Percentiles rank a stretch among this genome's conserved stretches.
Conservation (phyloP, 2,888 invertebrate species). For the Pristionchus mayeri region DNA sequence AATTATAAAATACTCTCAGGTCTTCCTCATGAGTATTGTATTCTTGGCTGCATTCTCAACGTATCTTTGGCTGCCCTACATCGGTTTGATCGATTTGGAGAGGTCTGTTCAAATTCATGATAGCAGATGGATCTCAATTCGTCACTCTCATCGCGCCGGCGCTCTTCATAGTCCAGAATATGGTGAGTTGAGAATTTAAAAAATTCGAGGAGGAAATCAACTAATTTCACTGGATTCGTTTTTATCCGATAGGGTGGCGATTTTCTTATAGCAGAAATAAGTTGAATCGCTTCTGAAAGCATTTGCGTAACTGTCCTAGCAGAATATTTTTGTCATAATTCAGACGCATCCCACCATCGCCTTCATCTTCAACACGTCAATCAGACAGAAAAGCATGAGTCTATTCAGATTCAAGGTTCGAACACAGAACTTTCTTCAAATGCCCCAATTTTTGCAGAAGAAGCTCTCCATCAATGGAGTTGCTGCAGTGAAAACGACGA, state of each 20-base stretch:
- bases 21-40: neutral
- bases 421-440: neutral
- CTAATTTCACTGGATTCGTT: too few relatives aligned
- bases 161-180: neutral
- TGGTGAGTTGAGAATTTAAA: neutral
- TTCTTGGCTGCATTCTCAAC: neutral
- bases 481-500: neutral
- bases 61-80: neutral
- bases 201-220: neutral
- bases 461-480: too few relatives aligned
- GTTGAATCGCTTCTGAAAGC: too few relatives aligned
- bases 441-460: too few relatives aligned
- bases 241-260: too few relatives aligned
- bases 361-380: slow-evolving; percentile 6
- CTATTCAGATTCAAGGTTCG: neutral
- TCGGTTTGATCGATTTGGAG: neutral
- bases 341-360: slow-evolving; percentile 29
- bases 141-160: neutral
- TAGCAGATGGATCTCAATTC: neutral
- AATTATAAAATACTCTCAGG: too few relatives aligned
- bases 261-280: too few relatives aligned
- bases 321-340: neutral
- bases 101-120: neutral
- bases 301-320: too few relatives aligned
- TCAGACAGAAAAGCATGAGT: neutral